Evolutionary conservation across 2,797 vertebrate species (phyloP), one percentile per base, ranked within the genome.

Genomic region (Notolepis coatsorum): DNA sequence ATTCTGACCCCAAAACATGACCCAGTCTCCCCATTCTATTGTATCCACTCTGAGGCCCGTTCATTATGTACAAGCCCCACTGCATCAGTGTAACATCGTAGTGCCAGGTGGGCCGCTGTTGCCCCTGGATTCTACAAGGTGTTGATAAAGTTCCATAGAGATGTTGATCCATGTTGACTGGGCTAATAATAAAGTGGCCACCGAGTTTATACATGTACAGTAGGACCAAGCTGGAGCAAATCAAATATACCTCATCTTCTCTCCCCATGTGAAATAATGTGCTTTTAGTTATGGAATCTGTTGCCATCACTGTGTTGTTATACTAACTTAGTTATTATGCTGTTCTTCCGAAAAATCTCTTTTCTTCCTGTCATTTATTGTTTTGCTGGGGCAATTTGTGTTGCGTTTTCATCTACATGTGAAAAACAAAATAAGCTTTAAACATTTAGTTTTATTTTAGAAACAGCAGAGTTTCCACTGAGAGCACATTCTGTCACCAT

Each of bases 341-440:
- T 42, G 53, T 50, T 55, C 47, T 57, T 50, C 30, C 49, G 48
- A 10, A 15, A 8, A 48, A 24, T 13, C 18, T 12, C 10, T 42
- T 24, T 23, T 81, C 65, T 69, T 80, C 51, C 30, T 75, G 83
- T 88, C 80, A 84, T 81, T 68, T 15, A 2, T 60, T 51, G 61
- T 73, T 71, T 65, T 53, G 72, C 46, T 21, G 39, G 31, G 56
- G 39, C 42, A 7, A 57, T 67, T 65, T 41, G 21, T 52, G 18
- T 50, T 18, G 45, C 12, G 27, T 38, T 38, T 54, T 65, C 53
- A 61, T 47, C 27, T 54, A 35, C n/a, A 28, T 61, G 60, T 65
- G 68, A 62, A 41, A 45, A 30, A 12, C 17, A 28, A 51, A 43
- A 65, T 1, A 58, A 10, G 15, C 20, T 49, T 46, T 60, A 27